Percentiles rank a stretch among this genome's conserved stretches.
Conservation (phyloP, 2,888 invertebrate species). For the Bursaphelenchus okinawaensis region DNA sequence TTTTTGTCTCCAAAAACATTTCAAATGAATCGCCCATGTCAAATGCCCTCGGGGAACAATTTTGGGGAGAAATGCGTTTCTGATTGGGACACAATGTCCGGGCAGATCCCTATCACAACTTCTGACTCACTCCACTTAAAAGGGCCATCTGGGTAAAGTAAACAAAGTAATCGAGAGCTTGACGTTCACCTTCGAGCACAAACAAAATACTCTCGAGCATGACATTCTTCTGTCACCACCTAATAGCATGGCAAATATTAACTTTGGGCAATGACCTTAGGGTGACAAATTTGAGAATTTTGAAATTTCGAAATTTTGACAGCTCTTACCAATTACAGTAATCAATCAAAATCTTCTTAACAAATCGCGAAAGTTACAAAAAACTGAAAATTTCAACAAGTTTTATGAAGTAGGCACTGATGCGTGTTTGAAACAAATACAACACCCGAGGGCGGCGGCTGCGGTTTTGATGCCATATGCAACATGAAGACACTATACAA, state of each 20-base stretch:
- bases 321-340: too few relatives aligned
- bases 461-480: background rate
- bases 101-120: background rate
- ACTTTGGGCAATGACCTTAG: too few relatives aligned
- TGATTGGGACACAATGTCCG: background rate
- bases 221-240: too few relatives aligned
- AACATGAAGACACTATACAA: background rate
- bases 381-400: too few relatives aligned
- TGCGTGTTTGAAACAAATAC: background rate
- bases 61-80: background rate
- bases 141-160: background rate
- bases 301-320: background rate
- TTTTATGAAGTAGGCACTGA: background rate
- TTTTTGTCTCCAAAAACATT: background rate
- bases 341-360: too few relatives aligned
- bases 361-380: too few relatives aligned
- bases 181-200: background rate
- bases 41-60: background rate
- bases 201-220: too few relatives aligned
- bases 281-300: too few relatives aligned
- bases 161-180: background rate
- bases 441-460: background rate
- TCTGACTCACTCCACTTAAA: background rate
- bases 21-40: background rate
- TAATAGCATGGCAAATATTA: too few relatives aligned